Evolutionary conservation across 1,140 invertebrate genomes (phyloP), one percentile per base, ranked within the genome.

Genomic region (Reticulitermes speratus): DNA sequence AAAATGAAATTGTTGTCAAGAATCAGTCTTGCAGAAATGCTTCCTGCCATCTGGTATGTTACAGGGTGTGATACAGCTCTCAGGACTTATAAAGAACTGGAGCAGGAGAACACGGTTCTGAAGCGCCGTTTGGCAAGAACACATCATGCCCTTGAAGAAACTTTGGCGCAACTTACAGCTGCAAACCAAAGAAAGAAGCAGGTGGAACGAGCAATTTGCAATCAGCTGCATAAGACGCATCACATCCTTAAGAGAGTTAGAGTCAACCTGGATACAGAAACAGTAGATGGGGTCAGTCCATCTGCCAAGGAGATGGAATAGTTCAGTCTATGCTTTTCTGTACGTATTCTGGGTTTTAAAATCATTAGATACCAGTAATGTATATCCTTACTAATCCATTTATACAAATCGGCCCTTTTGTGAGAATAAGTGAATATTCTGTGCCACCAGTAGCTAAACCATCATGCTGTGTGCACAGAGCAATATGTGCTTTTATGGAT

Each of bases 201-300:
- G 88, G 93, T 94, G 11, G 93, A 94, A 87, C 92, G 92, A 82
- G 93, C 93, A 45, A 94, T 94, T 88, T 94, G 93, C 88, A 91
- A 92, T 81, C 93, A 94, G 89, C 93, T 94, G 83, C 93, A 94
- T 87, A 94, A 94, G 89, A 94, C 94, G 25, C 93, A 93, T 86
- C 91, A 92, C 85, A 93, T 94, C 38, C 89, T 94, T n/a, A 87
- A 69, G 83, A 87, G 2, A 38, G 83, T 83, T 19, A 83, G 38
- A 65, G 59, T 48, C 19, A 65, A 82, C 44, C 85, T 86, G 32
- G 23, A 86, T 2, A 23, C 59, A 21, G 23, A 21, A 52, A 9
- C 44, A 84, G 45, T n/a, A 38, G 45, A 84, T 38, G 12, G 21
- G 6, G 52, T 75, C 25, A 75, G 25, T n/a, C 65, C 65, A 75